Evolutionary conservation across 2,888 invertebrate species (phyloP), one percentile per base, ranked within the genome.

Genomic region (Apamea crenata): DNA sequence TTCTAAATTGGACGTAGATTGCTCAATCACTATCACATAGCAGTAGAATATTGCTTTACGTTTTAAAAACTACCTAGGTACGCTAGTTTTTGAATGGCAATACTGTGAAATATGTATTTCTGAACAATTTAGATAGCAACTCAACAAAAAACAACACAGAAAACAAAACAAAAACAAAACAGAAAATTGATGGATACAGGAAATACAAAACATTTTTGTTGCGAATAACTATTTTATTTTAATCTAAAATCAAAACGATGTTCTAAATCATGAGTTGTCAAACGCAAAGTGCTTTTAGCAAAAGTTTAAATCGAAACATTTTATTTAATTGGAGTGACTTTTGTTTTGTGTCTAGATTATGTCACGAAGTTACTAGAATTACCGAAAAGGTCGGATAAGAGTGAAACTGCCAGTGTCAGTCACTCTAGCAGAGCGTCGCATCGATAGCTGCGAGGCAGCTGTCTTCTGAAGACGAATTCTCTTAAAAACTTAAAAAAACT

Each of bases 171-270:
- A n/a, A n/a, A n/a, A 3, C 7, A 25, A 59, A 76, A 69, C 56
- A 66, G 25, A 66, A 66, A 73, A 76, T 69, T 21, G 8, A 83
- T 70, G 83, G 53, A 66, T 44, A 50, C 16, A 29, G 77, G 40
- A 70, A 83, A 68, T 25, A 36, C 25, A 61, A 40, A 36, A 1
- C n/a, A 14, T 40, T 61, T 44, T 65, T 21, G 47, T 25, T 29
- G 1, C 29, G 25, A 47, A 36, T 40, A 56, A 47, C 53, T 40
- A 32, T 65, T 83, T 69, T 59, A 21, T 47, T 50, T 14, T 3
- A 50, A 50, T 18, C 12, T 29, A 75, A 76, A 69, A 63, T 82
- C 32, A 61, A 59, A 67, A 65, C 2, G 5, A 29, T 44, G 29
- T 36, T 80, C 12, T 68, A n/a, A 29, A 77, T 82, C 5, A 59